Conservation (phyloP, 2,888 invertebrate species). For the Carpatolechia fugitivella region DNA sequence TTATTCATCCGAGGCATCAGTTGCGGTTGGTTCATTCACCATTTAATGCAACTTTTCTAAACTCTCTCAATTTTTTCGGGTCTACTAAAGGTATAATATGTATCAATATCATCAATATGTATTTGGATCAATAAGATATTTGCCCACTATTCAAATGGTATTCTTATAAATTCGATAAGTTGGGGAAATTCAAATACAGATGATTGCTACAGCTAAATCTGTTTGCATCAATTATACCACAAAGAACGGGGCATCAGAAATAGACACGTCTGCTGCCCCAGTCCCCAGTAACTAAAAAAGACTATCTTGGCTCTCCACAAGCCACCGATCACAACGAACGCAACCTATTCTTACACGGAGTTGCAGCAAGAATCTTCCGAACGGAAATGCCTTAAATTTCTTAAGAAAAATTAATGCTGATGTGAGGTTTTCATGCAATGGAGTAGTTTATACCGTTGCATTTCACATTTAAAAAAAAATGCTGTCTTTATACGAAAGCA, state of each 20-base stretch:
- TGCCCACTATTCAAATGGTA: too few relatives aligned
- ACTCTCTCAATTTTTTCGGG: too few relatives aligned
- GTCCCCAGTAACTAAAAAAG: conserved; percentile 16
- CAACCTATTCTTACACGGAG: not conserved
- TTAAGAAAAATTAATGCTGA: not conserved
- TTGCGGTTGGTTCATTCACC: conserved; percentile 1
- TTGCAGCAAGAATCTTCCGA: not conserved
- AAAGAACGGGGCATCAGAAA: conserved; percentile 18
- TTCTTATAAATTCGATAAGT: conserved; percentile 1
- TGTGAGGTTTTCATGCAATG: not conserved
- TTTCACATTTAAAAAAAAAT: not conserved
- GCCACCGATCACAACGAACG: not conserved
- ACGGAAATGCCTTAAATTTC: not conserved
- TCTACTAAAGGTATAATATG: too few relatives aligned
- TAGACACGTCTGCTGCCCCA: conserved; percentile 17
- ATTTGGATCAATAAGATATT: too few relatives aligned
- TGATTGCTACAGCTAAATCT: conserved; percentile 26
- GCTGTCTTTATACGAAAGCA: not conserved
- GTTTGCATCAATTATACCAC: conserved; percentile 29
- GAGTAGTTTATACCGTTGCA: not conserved
- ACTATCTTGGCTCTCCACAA: conserved; percentile 7
- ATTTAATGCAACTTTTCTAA: not conserved
- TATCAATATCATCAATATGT: too few relatives aligned
- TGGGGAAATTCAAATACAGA: not conserved
- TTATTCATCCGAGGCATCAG: conserved; percentile 38